Evolutionary conservation across 2,888 invertebrate genomes (phyloP).

Genomic region (Aethes cnicana): DNA sequence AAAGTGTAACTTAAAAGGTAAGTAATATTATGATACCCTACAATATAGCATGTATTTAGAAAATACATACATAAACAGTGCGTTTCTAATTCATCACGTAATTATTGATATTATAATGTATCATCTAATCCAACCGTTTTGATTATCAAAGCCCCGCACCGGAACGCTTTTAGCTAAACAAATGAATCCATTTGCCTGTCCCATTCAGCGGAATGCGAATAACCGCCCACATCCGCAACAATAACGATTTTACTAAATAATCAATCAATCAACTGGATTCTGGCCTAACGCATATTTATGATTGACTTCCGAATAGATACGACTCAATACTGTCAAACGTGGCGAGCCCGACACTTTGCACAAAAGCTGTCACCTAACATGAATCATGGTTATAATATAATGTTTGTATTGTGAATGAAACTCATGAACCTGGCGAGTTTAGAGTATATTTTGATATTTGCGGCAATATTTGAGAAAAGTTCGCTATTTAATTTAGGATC

Average conservation of each 20-base stretch:
- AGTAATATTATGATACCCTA: too few relatives aligned
- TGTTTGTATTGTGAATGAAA: slow-evolving; percentile 45
- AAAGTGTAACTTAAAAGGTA: too few relatives aligned
- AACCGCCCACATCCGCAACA: slow-evolving; percentile 26
- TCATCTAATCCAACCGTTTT: neutral
- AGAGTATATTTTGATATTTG: neutral
- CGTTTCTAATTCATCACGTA: too few relatives aligned
- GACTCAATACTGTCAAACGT: slow-evolving; percentile 65
- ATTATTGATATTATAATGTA: too few relatives aligned
- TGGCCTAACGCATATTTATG: slow-evolving; percentile 47
- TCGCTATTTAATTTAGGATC: too few relatives aligned
- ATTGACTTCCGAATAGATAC: slow-evolving; percentile 53
- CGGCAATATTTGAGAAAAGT: too few relatives aligned
- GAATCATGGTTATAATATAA: too few relatives aligned
- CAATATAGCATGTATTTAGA: too few relatives aligned
- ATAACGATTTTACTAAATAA: slow-evolving; percentile 51
- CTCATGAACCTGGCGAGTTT: neutral
- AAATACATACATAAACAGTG: too few relatives aligned
- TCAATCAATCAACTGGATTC: slow-evolving; percentile 42
- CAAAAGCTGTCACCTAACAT: slow-evolving; percentile 66
- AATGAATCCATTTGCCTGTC: slow-evolving; percentile 27
- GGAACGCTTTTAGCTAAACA: slow-evolving; percentile 22
- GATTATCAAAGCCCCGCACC: neutral
- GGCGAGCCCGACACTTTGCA: slow-evolving; percentile 38
- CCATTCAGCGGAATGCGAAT: slow-evolving; percentile 15